Evolutionary conservation across 1,140 invertebrate genomes (phyloP).

Genomic region (Brachionus sp.): DNA sequence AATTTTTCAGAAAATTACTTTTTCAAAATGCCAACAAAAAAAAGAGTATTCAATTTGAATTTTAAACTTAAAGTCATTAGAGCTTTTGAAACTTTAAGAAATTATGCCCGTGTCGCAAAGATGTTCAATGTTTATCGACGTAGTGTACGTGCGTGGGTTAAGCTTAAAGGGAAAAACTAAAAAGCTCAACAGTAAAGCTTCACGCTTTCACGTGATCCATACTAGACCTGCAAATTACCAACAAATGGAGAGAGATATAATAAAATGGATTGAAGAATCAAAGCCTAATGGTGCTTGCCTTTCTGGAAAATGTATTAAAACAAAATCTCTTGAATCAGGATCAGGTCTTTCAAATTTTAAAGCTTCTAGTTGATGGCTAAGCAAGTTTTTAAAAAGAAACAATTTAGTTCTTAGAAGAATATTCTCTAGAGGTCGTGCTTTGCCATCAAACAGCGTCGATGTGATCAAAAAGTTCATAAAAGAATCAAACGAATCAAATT

Average conservation of each 20-base stretch:
- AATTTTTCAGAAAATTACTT: background rate
- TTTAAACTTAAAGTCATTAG: too few relatives aligned
- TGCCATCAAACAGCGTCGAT: too few relatives aligned
- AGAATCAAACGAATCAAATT: too few relatives aligned
- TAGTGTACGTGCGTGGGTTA: background rate
- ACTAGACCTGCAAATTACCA: background rate
- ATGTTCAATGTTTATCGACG: background rate
- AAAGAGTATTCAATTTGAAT: constrained; percentile 13
- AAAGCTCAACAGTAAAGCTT: too few relatives aligned
- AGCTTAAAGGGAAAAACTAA: too few relatives aligned
- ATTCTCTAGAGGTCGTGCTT: background rate
- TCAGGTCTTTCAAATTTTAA: too few relatives aligned
- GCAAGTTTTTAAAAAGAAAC: background rate
- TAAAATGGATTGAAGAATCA: background rate
- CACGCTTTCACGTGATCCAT: background rate
- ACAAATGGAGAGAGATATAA: background rate
- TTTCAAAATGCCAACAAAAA: constrained; percentile 45
- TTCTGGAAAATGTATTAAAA: too few relatives aligned
- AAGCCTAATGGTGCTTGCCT: too few relatives aligned
- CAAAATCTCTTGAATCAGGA: too few relatives aligned
- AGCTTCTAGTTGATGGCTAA: background rate
- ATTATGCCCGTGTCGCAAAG: background rate
- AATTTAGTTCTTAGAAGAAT: background rate
- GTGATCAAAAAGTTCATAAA: too few relatives aligned
- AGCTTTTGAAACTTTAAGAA: background rate